Evolutionary conservation across 2,797 vertebrate species (phyloP).

Genomic region (Clarias platycephalus): DNA sequence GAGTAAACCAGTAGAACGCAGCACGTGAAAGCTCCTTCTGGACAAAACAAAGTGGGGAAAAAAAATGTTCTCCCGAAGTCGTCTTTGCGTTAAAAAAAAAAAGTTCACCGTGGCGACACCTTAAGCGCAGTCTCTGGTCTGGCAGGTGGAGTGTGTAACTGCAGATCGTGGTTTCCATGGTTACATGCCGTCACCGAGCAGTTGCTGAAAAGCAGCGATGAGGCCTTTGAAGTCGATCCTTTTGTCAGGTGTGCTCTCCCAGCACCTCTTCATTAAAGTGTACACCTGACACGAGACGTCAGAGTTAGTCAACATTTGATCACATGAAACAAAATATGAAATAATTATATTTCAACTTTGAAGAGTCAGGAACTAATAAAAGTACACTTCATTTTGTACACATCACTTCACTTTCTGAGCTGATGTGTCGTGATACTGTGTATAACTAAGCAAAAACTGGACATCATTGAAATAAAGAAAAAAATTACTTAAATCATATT

Average conservation of each 20-base stretch:
- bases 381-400: background rate
- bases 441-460: background rate
- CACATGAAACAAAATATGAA: background rate
- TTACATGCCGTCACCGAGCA: constrained; percentile 56
- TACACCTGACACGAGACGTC: constrained; percentile 77
- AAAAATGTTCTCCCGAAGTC: constrained; percentile 1
- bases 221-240: constrained; percentile 87
- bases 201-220: constrained; percentile 82
- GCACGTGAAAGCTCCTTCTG: constrained; percentile 9
- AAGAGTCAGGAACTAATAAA: background rate
- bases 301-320: background rate
- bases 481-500: background rate
- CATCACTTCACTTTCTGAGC: background rate
- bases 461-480: background rate
- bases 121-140: constrained; percentile 22
- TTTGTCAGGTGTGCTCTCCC: constrained; percentile 80
- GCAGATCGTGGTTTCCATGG: constrained; percentile 27
- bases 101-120: constrained; percentile 8
- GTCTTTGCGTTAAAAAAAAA: background rate
- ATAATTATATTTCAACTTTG: background rate
- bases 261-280: constrained; percentile 90
- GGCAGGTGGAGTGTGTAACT: constrained; percentile 26
- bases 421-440: background rate
- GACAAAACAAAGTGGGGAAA: background rate
- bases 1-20: background rate